Evolutionary conservation across 2,113 vertebrate species (phyloP), one percentile per base, ranked within the genome.

Genomic region (Labeo catla): DNA sequence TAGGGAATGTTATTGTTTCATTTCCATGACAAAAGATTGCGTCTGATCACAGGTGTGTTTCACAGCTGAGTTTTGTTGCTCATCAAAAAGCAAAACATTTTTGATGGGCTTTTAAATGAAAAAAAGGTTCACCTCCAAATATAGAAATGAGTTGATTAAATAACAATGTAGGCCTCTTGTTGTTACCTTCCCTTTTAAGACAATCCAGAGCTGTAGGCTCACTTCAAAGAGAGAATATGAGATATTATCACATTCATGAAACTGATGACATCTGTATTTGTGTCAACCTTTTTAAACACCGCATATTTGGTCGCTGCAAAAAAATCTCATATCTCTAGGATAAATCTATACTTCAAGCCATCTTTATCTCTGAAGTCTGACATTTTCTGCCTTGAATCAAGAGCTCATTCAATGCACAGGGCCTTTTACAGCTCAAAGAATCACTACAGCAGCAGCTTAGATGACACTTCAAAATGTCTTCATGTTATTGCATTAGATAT

Each of bases 381-480:
- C 74, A 50, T 85, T 45, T 54, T 85, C n/a, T 34, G 57, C 88
- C 90, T 91, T 90, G 84, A 91, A 88, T 85, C 49, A 88, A 80
- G 74, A 45, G 73, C 76, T 88, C 84, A 76, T 86, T 88, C 36
- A n/a, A 19, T 15, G 54, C 36, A n/a, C 49, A 78, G 5, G 50
- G 16, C 16, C 52, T 54, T 77, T 10, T 43, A 63, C 80, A 84
- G 73, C 19, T 34, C 39, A 72, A 50, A 77, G 52, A 8, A 36
- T 23, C 52, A 57, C 8, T n/a, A 39, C 15, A 45, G 43, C 68
- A 45, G 39, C 16, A 72, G 19, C 19, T 72, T 45, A 72, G 68
- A 45, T 45, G 19, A 45, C 68, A 45, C 36, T 45, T 19, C 21
- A 8, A 68, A 68, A 16, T 16, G 6, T 21, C 19, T 2, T 54